These are phyloP conservation scores for Silvanus unidentatus DNA, from an alignment of 2,888 invertebrate species.

Conservation along the genomic window DNA sequence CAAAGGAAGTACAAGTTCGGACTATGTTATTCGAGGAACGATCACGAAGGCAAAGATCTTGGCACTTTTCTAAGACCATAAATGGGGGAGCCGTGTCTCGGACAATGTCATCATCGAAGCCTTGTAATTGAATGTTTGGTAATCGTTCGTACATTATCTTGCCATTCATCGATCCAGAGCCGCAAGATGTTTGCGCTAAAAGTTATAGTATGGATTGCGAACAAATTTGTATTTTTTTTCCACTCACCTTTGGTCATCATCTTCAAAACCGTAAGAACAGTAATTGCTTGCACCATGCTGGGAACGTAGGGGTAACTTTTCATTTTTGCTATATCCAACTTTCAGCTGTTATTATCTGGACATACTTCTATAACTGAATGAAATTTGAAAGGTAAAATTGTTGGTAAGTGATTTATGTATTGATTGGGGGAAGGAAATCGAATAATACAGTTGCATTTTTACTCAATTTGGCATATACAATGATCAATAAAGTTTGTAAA, in stretches of 20 bases:
- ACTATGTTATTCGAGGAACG: slow-evolving; percentile 75
- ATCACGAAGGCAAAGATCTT: slow-evolving; percentile 71
- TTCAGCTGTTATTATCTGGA: slow-evolving; percentile 38
- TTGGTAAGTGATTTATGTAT: neutral
- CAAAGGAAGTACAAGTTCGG: slow-evolving; percentile 80
- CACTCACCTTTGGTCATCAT: slow-evolving; percentile 77
- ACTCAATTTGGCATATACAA: neutral
- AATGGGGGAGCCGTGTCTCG: slow-evolving; percentile 81
- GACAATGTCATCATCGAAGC: slow-evolving; percentile 84
- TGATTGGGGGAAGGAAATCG: slow-evolving; percentile 11
- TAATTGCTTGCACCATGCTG: slow-evolving; percentile 78
- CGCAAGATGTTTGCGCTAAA: slow-evolving; percentile 84
- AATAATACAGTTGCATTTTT: slow-evolving; percentile 4
- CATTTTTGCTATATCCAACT: slow-evolving; percentile 50
- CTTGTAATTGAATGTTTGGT: slow-evolving; percentile 83
- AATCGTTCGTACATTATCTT: slow-evolving; percentile 82
- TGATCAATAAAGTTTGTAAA: neutral
- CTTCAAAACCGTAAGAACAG: slow-evolving; percentile 75
- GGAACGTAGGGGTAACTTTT: slow-evolving; percentile 53
- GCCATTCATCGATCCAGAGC: slow-evolving; percentile 71
- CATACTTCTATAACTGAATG: slow-evolving; percentile 37
- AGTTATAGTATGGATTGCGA: slow-evolving; percentile 12
- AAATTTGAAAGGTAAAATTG: slow-evolving; percentile 1
- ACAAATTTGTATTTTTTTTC: slow-evolving; percentile 4
- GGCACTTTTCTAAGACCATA: slow-evolving; percentile 82